Conservation (phyloP, 2,797 vertebrate species). For the Parauchenoglanis ngamensis region DNA sequence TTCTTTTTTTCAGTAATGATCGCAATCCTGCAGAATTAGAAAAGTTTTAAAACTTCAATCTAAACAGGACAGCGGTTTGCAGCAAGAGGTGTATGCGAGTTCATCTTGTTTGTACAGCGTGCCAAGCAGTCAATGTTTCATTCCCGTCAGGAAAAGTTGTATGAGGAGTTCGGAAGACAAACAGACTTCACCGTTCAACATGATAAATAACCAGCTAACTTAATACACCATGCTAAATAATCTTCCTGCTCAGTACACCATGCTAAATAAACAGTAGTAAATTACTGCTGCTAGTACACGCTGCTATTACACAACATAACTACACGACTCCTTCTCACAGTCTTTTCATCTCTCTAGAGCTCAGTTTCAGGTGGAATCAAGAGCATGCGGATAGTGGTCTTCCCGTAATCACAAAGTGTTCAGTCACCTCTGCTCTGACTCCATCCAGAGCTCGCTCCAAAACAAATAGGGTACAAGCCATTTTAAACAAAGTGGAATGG, state of each 20-base stretch:
- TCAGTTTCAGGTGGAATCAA: slow-evolving; percentile 10
- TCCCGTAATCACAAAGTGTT: slow-evolving; percentile 66
- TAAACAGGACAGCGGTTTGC: background rate
- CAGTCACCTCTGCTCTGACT: slow-evolving; percentile 69
- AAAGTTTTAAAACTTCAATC: background rate
- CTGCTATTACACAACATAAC: slow-evolving; percentile 3
- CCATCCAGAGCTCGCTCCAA: slow-evolving; percentile 66
- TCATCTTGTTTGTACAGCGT: background rate
- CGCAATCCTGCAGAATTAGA: background rate
- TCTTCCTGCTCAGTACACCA: slow-evolving; percentile 4
- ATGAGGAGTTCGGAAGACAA: background rate
- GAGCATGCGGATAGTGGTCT: background rate
- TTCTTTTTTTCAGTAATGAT: too few relatives aligned
- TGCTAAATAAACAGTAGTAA: slow-evolving; percentile 18
- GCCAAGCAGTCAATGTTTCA: slow-evolving; percentile 1
- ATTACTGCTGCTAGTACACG: slow-evolving; percentile 11
- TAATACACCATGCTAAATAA: slow-evolving; percentile 3
- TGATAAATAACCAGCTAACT: background rate
- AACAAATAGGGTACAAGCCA: slow-evolving; percentile 74
- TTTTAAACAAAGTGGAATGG: slow-evolving; percentile 68
- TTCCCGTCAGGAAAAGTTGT: background rate
- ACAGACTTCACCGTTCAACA: slow-evolving; percentile 9
- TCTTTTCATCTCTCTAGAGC: background rate
- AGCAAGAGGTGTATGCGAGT: background rate
- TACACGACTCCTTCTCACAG: background rate